A percentile compares a stretch with the other conserved stretches of the same genome.
Evolutionary conservation across 1,140 invertebrate species (phyloP).

Genomic region (honey bee (Apis mellifera)): DNA sequence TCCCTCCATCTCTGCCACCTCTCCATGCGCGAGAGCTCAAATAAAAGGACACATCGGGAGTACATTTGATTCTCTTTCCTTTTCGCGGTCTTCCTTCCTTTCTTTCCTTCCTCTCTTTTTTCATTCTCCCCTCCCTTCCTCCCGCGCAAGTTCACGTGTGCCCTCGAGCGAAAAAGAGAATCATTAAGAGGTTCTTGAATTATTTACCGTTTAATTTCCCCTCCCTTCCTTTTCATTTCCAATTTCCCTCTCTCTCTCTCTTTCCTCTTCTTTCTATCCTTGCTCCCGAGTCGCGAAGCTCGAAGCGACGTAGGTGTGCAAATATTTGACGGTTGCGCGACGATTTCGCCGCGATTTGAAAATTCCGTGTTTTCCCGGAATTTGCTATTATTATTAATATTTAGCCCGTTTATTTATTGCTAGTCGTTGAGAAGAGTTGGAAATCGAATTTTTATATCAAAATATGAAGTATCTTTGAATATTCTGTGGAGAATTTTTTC

Average conservation of each 20-base stretch:
- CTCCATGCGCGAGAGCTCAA: conserved; percentile 4
- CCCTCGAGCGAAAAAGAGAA: conserved; percentile 29
- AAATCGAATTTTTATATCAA: no score
- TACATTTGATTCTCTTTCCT: conserved; percentile 38
- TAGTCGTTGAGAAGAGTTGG: no score
- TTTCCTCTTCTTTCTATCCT: no score
- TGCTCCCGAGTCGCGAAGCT: background rate
- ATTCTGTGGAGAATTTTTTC: no score
- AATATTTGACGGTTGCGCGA: background rate
- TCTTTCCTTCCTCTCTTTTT: background rate
- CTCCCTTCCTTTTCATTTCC: background rate
- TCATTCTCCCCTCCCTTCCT: background rate
- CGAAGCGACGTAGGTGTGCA: background rate
- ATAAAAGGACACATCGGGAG: conserved; percentile 35
- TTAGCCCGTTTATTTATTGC: no score
- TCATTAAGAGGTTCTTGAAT: conserved; percentile 29
- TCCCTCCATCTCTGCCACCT: background rate
- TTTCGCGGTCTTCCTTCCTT: background rate
- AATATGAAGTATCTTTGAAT: no score
- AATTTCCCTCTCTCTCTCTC: background rate
- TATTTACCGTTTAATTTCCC: conserved; percentile 11
- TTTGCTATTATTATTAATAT: background rate
- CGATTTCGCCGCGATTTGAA: background rate
- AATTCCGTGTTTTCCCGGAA: background rate
- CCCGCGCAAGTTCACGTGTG: background rate